phyloP scores from a whole-genome alignment of 2,888 invertebrate genomes.

The Dione vanillae region DNA sequence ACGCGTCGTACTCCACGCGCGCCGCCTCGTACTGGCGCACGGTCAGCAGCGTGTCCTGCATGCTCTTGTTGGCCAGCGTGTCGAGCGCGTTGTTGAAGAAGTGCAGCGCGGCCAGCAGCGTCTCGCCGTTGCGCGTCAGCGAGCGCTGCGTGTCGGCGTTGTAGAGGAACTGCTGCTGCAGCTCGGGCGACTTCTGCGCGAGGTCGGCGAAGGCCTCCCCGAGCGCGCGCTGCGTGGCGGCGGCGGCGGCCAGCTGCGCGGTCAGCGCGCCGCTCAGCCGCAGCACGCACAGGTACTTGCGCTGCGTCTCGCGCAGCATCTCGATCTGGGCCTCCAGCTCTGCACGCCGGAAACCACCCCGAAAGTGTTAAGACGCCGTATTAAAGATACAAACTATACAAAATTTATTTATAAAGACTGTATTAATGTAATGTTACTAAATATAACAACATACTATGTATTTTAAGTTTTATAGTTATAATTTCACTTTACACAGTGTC shows the following conservation, averaged over 20 bases:
- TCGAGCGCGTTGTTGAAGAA: slow-evolving; percentile 98
- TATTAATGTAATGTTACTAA: too few species aligned
- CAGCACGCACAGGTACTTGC: slow-evolving; percentile 94
- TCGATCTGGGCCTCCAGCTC: slow-evolving; percentile 98
- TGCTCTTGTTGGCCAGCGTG: slow-evolving; percentile 98
- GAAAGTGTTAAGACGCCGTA: too few species aligned
- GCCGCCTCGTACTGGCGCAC: slow-evolving; percentile 86
- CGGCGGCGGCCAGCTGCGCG: slow-evolving; percentile 88
- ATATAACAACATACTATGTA: too few species aligned
- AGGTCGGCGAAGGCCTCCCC: slow-evolving; percentile 97
- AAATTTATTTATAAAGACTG: too few species aligned
- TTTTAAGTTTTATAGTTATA: too few species aligned
- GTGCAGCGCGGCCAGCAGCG: slow-evolving; percentile 95
- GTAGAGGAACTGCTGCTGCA: slow-evolving; percentile 95
- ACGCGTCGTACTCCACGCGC: slow-evolving; percentile 98
- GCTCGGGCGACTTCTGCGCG: slow-evolving; percentile 97
- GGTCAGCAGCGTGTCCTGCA: slow-evolving; percentile 94
- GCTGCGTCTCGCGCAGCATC: slow-evolving; percentile 95
- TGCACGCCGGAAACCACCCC: slow-evolving; percentile 62
- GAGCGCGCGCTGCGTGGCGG: slow-evolving; percentile 92
- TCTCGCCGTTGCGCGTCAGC: slow-evolving; percentile 95
- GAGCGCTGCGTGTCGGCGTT: slow-evolving; percentile 98
- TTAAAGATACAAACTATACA: too few species aligned
- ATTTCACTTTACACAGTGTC: too few species aligned
- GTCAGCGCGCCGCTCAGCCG: slow-evolving; percentile 93